phyloP scores from a whole-genome alignment of 1,140 invertebrate species.

The Ceratina japonica region DNA sequence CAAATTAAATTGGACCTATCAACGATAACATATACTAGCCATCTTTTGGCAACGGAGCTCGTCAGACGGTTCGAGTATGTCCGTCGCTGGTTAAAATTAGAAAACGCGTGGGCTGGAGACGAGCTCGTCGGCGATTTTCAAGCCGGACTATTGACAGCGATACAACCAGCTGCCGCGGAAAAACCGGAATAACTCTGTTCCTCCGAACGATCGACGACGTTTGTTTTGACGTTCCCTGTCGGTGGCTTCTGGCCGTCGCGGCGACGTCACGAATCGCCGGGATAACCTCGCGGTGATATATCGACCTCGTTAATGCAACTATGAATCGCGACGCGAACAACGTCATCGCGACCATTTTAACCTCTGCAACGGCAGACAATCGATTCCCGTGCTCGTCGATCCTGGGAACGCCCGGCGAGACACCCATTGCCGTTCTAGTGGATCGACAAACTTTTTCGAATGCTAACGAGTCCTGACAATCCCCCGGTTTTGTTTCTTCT shows the following conservation, averaged over 20 bases:
- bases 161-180: neutral
- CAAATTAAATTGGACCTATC: neutral
- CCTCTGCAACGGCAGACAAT: neutral
- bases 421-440: too few species aligned
- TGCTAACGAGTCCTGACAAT: too few species aligned
- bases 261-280: conserved; percentile 1
- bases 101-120: neutral
- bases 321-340: conserved; percentile 21
- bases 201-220: neutral
- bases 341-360: conserved; percentile 15
- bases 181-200: neutral
- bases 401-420: neutral
- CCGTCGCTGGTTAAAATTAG: neutral
- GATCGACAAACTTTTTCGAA: too few species aligned
- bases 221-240: neutral
- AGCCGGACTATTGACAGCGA: neutral
- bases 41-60: neutral
- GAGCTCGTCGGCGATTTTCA: neutral
- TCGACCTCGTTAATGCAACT: conserved; percentile 34
- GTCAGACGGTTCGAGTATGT: too few species aligned
- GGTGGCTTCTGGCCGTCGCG: neutral
- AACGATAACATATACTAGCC: neutral
- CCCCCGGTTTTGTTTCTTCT: too few species aligned
- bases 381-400: conserved; percentile 6
- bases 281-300: conserved; percentile 38